Conservation (phyloP, 2,888 invertebrate species). For the Galeruca laticollis region DNA sequence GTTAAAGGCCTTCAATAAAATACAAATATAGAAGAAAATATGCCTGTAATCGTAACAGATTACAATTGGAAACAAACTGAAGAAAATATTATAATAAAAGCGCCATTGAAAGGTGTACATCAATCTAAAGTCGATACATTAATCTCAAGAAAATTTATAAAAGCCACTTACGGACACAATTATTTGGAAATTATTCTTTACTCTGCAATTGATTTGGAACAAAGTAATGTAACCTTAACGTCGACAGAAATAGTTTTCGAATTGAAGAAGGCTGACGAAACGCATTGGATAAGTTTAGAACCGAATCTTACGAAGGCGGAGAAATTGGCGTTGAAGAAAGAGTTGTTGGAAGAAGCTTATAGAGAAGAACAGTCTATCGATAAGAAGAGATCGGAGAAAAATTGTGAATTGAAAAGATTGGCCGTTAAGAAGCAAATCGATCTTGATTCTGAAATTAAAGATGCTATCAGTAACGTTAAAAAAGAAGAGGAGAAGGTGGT, state of each 20-base stretch:
- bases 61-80: conserved; percentile 80
- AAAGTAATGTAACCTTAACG: conserved; percentile 74
- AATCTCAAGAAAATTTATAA: conserved; percentile 77
- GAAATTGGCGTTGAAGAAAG: conserved; percentile 70
- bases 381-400: conserved; percentile 70
- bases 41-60: conserved; percentile 83
- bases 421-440: conserved; percentile 73
- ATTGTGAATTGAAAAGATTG: conserved; percentile 71
- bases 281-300: conserved; percentile 72
- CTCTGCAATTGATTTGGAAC: conserved; percentile 72
- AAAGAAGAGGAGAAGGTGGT: conserved; percentile 74
- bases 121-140: conserved; percentile 78
- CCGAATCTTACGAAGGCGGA: conserved; percentile 71
- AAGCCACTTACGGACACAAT: conserved; percentile 79
- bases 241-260: conserved; percentile 75
- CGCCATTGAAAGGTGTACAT: conserved; percentile 75
- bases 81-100: conserved; percentile 69
- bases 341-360: conserved; percentile 71
- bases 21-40: conserved; percentile 55
- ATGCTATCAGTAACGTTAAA: conserved; percentile 74
- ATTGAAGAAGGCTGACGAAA: conserved; percentile 72
- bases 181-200: conserved; percentile 81
- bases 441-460: conserved; percentile 71
- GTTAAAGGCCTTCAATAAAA: conserved; percentile 4
- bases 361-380: conserved; percentile 69